Percentiles rank a stretch among this genome's conserved stretches.
Evolutionary conservation across 2,888 invertebrate species (phyloP).

Genomic region (Rhamnusium bicolor): DNA sequence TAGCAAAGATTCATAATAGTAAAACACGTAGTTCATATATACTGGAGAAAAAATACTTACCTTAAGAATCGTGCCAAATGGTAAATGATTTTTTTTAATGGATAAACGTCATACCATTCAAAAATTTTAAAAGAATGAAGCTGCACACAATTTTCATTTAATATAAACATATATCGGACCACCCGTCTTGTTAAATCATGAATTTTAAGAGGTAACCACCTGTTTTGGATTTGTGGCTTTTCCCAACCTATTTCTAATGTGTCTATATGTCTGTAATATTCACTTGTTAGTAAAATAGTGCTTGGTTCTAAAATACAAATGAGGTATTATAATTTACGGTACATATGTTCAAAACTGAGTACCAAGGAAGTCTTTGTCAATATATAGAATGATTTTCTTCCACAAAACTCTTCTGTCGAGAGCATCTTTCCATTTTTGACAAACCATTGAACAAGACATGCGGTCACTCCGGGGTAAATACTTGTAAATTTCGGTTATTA

Average conservation of each 20-base stretch:
- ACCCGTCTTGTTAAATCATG: slow-evolving; percentile 68
- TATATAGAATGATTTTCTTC: slow-evolving; percentile 61
- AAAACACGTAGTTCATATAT: no score
- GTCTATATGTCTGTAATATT: slow-evolving; percentile 70
- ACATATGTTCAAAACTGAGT: not conserved
- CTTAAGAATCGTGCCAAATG: slow-evolving; percentile 64
- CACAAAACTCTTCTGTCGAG: slow-evolving; percentile 61
- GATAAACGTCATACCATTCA: slow-evolving; percentile 71
- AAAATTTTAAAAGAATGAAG: slow-evolving; percentile 69
- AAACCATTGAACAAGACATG: slow-evolving; percentile 63
- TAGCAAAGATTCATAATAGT: no score
- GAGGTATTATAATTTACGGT: not conserved
- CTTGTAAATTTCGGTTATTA: slow-evolving; percentile 61
- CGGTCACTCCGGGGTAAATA: slow-evolving; percentile 63
- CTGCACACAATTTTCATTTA: slow-evolving; percentile 66
- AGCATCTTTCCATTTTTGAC: slow-evolving; percentile 62
- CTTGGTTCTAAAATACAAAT: slow-evolving; percentile 60
- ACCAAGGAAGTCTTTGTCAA: slow-evolving; percentile 65
- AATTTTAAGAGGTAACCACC: slow-evolving; percentile 67
- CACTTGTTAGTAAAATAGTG: slow-evolving; percentile 60
- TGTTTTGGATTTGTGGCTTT: slow-evolving; percentile 67
- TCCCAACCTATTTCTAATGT: slow-evolving; percentile 72
- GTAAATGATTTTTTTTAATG: slow-evolving; percentile 67
- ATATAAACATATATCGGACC: slow-evolving; percentile 62
- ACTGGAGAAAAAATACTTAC: no score